Percentiles rank a stretch among this genome's conserved stretches.
phyloP scores from a whole-genome alignment of 2,888 invertebrate genomes.

The Pantelozetes paolii region DNA sequence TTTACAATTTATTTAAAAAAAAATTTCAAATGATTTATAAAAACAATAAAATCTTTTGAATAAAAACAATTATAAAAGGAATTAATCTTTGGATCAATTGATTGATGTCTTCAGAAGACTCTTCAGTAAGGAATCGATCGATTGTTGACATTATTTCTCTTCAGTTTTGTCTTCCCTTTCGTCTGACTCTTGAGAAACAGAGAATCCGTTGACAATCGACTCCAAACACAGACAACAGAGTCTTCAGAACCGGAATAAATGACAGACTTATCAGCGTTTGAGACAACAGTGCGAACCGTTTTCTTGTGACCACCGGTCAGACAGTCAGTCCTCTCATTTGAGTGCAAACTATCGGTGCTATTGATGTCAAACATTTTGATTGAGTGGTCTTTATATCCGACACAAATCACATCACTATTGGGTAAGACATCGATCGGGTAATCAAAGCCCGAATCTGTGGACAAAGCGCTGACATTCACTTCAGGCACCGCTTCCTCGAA shows the following conservation, averaged over 20 bases:
- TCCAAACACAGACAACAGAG: background rate
- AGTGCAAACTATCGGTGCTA: no score
- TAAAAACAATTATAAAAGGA: no score
- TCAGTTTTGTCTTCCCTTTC: conserved; percentile 13
- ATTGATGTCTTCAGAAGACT: background rate
- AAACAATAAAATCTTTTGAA: no score
- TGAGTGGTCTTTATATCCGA: background rate
- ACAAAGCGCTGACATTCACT: background rate
- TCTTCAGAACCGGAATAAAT: conserved; percentile 23
- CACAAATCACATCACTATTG: background rate
- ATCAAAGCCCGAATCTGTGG: background rate
- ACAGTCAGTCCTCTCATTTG: background rate
- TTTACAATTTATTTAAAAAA: no score
- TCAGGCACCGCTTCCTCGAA: background rate
- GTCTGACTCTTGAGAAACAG: background rate
- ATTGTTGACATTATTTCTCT: background rate
- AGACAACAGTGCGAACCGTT: conserved; percentile 11
- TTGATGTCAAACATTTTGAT: background rate
- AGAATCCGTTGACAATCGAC: background rate
- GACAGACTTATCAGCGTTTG: background rate
- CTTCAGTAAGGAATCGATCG: conserved; percentile 17
- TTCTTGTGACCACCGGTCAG: conserved; percentile 12
- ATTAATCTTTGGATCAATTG: no score
- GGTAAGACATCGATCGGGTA: background rate
- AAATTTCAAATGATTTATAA: no score